Evolutionary conservation across 92 coral and sea anemone genomes (phyloP), one percentile per base, ranked within the genome.

Genomic region (Umimayanthus chanpuru): DNA sequence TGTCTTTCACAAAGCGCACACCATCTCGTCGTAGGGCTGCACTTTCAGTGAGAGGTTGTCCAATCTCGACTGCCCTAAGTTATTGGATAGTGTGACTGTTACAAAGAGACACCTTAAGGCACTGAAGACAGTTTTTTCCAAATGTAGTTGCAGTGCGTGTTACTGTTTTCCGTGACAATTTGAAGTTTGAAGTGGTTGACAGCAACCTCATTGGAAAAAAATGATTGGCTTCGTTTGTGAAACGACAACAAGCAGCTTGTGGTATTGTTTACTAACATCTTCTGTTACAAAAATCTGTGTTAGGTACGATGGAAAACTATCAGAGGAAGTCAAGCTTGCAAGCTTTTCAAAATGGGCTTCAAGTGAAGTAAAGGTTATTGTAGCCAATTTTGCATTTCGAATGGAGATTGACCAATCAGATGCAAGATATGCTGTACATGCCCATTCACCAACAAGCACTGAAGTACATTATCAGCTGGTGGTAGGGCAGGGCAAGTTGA

Each of bases 331-430:
- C 20, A 89, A 89, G 43, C 10, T n/a, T 20, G 77, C 75, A 50
- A 83, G 88, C 49, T 58, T 70, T 16, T 39, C 61, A 32, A 89
- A 89, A 56, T 89, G 89, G 92, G 76, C 78, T 56, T 74, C 83
- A 21, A 89, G 68, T 10, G 88, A 89, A 64, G 75, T 41, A 5
- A 76, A 84, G 29, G 64, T 89, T 20, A 84, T 85, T 38, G 88
- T 89, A n/a, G 92, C 89, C 20, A 89, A 85, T 85, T 89, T 89
- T 15, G 85, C 89, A 55, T 89, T 89, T 76, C 89, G 92, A 74
- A 89, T 84, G 89, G 89, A 89, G 30, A 89, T 89, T 2, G 89
- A 89, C 70, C 85, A 89, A 41, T 82, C 89, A 2, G 77, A 89
- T 85, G 92, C 85, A 18, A 53, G 81, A 43, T 89, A 71, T 89